Evolutionary conservation across 2,888 invertebrate genomes (phyloP).

Genomic region (Horisme vitalbata): DNA sequence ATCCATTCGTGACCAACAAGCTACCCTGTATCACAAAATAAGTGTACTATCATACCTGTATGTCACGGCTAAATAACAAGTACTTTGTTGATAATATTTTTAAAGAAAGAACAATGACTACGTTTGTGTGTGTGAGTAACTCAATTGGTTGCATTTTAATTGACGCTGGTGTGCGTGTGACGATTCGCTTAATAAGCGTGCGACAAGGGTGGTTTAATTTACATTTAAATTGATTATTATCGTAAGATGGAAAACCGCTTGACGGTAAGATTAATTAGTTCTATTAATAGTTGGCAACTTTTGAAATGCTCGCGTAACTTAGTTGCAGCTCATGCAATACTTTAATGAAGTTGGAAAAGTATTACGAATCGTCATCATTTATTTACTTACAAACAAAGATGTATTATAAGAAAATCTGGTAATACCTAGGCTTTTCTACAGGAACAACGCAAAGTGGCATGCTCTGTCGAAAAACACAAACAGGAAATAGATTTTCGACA

Average conservation of each 20-base stretch:
- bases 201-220: conserved; percentile 52
- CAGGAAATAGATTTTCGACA: no score
- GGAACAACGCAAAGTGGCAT: no score
- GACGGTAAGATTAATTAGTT: conserved; percentile 36
- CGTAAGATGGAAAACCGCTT: conserved; percentile 41
- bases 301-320: conserved; percentile 25
- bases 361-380: no score
- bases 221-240: conserved; percentile 57
- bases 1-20: background rate
- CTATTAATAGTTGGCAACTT: conserved; percentile 33
- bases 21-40: background rate
- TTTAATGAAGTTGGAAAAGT: conserved; percentile 15
- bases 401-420: no score
- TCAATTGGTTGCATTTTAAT: conserved; percentile 1
- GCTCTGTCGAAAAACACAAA: no score
- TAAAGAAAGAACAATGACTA: conserved; percentile 38
- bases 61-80: conserved; percentile 1
- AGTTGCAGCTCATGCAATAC: conserved; percentile 17
- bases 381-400: no score
- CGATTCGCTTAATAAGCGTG: conserved; percentile 50
- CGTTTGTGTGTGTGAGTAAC: background rate
- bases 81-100: conserved; percentile 34
- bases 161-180: conserved; percentile 26
- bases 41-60: background rate
- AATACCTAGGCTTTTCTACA: no score